Evolutionary conservation across 2,797 vertebrate genomes (phyloP).

Genomic region (Tinamus major): DNA sequence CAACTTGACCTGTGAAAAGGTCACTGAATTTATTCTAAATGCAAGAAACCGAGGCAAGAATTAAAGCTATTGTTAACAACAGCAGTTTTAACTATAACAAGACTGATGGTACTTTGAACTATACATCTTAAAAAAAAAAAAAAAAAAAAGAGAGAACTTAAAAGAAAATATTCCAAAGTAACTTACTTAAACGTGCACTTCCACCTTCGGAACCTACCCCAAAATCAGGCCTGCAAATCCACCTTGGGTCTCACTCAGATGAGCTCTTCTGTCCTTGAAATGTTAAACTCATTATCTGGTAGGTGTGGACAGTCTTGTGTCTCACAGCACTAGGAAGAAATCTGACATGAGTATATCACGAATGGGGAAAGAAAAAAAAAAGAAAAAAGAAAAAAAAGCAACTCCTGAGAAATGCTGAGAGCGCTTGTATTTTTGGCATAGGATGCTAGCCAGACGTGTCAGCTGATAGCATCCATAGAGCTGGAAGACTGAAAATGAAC

Average conservation of each 20-base stretch:
- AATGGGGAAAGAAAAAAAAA: neutral
- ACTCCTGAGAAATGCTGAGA: slow-evolving; percentile 65
- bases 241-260: neutral
- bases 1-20: neutral
- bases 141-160: neutral
- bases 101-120: neutral
- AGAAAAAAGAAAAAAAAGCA: neutral
- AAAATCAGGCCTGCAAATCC: slow-evolving; percentile 10
- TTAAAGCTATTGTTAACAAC: neutral
- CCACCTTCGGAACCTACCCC: neutral
- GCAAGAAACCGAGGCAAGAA: neutral
- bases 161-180: neutral
- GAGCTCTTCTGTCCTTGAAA: slow-evolving; percentile 57
- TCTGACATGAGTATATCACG: neutral
- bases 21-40: neutral
- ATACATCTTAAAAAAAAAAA: neutral
- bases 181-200: neutral
- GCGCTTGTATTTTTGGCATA: slow-evolving; percentile 56
- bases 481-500: slow-evolving; percentile 75
- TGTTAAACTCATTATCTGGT: slow-evolving; percentile 50
- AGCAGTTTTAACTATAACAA: neutral
- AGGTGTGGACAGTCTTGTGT: slow-evolving; percentile 38
- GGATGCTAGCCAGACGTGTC: slow-evolving; percentile 73
- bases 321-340: slow-evolving; percentile 23
- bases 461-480: slow-evolving; percentile 63